Percentiles rank a stretch among this genome's conserved stretches.
These are phyloP conservation scores for Caenorhabditis wallacei DNA, from an alignment of 2,888 invertebrate species.

Conservation along the genomic window DNA sequence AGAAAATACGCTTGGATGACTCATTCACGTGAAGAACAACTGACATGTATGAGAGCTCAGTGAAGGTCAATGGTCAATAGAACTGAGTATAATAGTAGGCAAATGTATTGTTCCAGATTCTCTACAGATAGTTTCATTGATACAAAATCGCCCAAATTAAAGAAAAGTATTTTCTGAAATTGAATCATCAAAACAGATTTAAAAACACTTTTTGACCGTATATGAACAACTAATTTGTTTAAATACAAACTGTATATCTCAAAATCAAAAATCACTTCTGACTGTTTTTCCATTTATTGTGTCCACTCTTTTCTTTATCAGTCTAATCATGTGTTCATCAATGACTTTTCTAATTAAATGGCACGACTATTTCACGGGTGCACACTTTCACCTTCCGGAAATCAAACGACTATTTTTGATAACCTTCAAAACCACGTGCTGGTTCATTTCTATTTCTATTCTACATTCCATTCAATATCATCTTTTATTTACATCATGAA, in stretches of 20 bases:
- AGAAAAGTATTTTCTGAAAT: not conserved
- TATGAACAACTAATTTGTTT: not conserved
- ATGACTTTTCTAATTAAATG: conserved; percentile 2
- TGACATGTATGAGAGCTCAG: conserved; percentile 1
- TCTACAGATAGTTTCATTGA: too few relatives aligned
- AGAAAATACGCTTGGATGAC: conserved; percentile 1
- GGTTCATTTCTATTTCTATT: conserved; percentile 29
- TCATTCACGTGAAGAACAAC: conserved; percentile 18
- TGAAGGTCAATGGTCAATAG: conserved; percentile 20
- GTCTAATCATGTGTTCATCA: conserved; percentile 43
- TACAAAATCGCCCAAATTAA: too few relatives aligned
- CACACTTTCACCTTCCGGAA: conserved; percentile 56
- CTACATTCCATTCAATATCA: conserved; percentile 10
- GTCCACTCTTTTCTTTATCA: not conserved
- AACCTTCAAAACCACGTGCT: conserved; percentile 36
- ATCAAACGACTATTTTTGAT: conserved; percentile 42
- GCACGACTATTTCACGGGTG: conserved; percentile 61
- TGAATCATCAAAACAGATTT: not conserved
- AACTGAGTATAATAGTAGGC: not conserved
- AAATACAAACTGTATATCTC: conserved; percentile 5
- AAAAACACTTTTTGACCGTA: too few relatives aligned
- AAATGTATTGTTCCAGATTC: not conserved
- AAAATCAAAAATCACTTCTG: conserved; percentile 45
- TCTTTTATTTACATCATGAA: conserved; percentile 32
- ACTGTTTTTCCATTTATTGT: conserved; percentile 27